Base-by-base conservation (phyloP, 1,140 invertebrate genomes). In the Caenorhabditis briggsae region DNA sequence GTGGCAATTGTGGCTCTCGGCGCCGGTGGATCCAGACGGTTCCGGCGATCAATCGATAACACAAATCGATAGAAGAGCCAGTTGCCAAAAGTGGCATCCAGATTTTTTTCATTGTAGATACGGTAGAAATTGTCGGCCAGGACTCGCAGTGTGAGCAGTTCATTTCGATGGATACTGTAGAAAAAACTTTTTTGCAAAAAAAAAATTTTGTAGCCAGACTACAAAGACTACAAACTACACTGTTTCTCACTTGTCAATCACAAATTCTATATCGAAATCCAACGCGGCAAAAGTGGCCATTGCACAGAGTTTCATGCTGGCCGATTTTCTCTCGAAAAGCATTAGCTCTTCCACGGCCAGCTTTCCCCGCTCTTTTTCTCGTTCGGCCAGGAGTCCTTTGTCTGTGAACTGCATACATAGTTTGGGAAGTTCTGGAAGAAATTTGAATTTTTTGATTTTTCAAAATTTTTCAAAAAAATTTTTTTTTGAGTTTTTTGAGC, bases 231-330 rank as follows among this genome's bases (percentile, higher is more conserved):
- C 43, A 55, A 50, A 55, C 50, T 50, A 50, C 43, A 50, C 0
- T 50, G 5, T 48, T 41, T 5, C 43, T 16, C 11, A 82, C 82
- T 82, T 88, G 14, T 88, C 82, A 33, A 88, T 46, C 11, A 85
- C 25, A 50, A 33, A 56, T 8, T 85, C 58, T 12, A 87, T 84
- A 55, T 88, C 86, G 84, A 65, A 88, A 23, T 88, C 18, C 48
- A 84, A 20, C 48, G 86, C 82, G 33, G 88, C 85, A 23, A 88
- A 88, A 16, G 82, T 86, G 14, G 88, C 65, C 65, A 82, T 58
- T 8, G 86, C 64, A 59, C 84, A 87, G 16, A 88, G 64, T 65
- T 86, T 87, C 53, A 88, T 83, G 82, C 88, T 84, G 2, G 88
- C 86, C 5, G 64, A 33, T 53, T 88, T 88, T 18, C 84, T 82